Conservation (phyloP, 1,140 invertebrate species). For the Parapsyche elsis region DNA sequence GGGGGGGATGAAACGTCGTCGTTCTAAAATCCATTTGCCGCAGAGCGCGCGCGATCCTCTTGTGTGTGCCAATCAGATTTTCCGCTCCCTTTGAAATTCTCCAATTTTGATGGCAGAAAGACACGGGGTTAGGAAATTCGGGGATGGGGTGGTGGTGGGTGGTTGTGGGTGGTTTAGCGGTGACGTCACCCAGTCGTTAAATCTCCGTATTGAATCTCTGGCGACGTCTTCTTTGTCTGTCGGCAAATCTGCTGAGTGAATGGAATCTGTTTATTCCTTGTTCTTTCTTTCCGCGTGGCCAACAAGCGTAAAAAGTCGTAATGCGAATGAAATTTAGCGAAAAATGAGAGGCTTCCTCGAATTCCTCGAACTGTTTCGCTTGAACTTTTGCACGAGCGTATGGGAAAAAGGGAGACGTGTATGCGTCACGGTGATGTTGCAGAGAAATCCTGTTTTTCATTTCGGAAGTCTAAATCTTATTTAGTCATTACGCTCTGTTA, state of each 20-base stretch:
- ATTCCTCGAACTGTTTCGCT: not conserved
- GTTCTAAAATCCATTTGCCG: not conserved
- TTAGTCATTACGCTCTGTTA: not conserved
- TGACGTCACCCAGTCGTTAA: conserved; percentile 28
- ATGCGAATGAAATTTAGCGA: conserved; percentile 41
- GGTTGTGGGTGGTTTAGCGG: not conserved
- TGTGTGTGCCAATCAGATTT: conserved; percentile 10
- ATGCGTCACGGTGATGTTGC: not conserved
- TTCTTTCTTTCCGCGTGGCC: conserved; percentile 35
- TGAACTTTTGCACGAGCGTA: not conserved
- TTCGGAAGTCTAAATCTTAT: conserved; percentile 14
- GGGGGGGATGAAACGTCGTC: not conserved
- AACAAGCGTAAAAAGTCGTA: conserved; percentile 43
- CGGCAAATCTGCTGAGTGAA: conserved; percentile 29
- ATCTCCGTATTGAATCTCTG: conserved; percentile 11
- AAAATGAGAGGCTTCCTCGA: conserved; percentile 31
- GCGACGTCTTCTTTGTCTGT: conserved; percentile 19
- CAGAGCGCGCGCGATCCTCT: not conserved
- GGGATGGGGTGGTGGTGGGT: not conserved
- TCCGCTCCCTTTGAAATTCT: conserved; percentile 2
- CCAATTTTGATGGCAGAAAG: conserved; percentile 4
- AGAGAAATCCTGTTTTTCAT: not conserved
- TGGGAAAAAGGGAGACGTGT: not conserved
- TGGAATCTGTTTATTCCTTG: conserved; percentile 40
- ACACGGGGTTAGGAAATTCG: not conserved